Percentiles rank a stretch among this genome's conserved stretches.
Evolutionary conservation across 2,888 invertebrate genomes (phyloP).

Genomic region (Watsonalla binaria): DNA sequence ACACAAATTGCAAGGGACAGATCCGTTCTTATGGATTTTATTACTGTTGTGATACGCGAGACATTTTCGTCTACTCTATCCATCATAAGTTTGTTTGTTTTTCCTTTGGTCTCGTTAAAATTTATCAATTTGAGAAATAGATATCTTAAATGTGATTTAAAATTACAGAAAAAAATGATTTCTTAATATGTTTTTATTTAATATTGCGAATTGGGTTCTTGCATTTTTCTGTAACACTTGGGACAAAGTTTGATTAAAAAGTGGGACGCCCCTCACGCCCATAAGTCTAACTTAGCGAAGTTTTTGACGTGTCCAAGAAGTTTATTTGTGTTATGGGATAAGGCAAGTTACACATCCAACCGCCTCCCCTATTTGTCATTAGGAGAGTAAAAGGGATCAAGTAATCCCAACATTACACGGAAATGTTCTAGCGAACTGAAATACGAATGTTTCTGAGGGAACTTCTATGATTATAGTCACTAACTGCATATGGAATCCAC

Average conservation of each 20-base stretch:
- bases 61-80: slow-evolving; percentile 1
- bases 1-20: slow-evolving; percentile 30
- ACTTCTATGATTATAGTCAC: slow-evolving; percentile 26
- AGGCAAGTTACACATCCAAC: slow-evolving; percentile 32
- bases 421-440: slow-evolving; percentile 42
- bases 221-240: neutral
- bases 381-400: slow-evolving; percentile 32
- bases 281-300: slow-evolving; percentile 27
- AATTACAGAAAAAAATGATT: too few species aligned
- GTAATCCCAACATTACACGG: slow-evolving; percentile 57
- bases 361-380: slow-evolving; percentile 52
- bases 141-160: too few species aligned
- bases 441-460: slow-evolving; percentile 31
- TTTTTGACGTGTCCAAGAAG: slow-evolving; percentile 33
- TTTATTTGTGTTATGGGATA: slow-evolving; percentile 29
- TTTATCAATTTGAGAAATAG: too few species aligned
- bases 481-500: slow-evolving; percentile 20
- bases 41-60: slow-evolving; percentile 18
- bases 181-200: too few species aligned
- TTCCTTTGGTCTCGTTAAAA: too few species aligned
- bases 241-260: neutral
- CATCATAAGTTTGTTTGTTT: too few species aligned
- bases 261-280: neutral
- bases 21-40: slow-evolving; percentile 35
- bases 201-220: too few species aligned